These are phyloP conservation scores for Enteromius mattozi DNA, from an alignment of 2,797 vertebrate species.

Conservation along the genomic window DNA sequence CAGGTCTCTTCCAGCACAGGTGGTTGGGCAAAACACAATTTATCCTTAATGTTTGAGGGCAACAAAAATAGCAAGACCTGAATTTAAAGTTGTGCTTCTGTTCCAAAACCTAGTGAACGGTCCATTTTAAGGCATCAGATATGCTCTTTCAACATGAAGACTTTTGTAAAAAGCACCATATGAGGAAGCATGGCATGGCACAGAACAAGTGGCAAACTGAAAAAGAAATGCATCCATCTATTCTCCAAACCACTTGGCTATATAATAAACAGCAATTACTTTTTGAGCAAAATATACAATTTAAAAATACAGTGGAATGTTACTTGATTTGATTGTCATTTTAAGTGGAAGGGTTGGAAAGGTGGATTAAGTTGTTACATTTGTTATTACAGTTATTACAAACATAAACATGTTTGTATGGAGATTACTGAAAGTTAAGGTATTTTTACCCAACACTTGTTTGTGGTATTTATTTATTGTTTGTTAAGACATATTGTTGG, in stretches of 20 bases:
- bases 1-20: constrained; percentile 4
- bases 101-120: constrained; percentile 27
- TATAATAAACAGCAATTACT: background rate
- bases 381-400: too few species aligned
- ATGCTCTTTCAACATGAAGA: background rate
- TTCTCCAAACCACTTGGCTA: background rate
- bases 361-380: background rate
- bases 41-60: constrained; percentile 4
- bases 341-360: background rate
- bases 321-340: background rate
- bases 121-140: background rate
- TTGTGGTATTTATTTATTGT: background rate
- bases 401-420: background rate
- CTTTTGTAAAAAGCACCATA: background rate
- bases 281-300: background rate
- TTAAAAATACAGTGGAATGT: background rate
- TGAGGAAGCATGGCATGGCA: background rate
- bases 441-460: background rate
- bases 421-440: background rate
- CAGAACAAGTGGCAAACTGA: background rate
- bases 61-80: background rate
- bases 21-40: constrained; percentile 12
- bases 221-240: background rate
- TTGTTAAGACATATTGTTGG: background rate
- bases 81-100: constrained; percentile 7